These are phyloP conservation scores for Xiphophorus hellerii DNA, from an alignment of 2,113 vertebrate species.

Conservation along the genomic window DNA sequence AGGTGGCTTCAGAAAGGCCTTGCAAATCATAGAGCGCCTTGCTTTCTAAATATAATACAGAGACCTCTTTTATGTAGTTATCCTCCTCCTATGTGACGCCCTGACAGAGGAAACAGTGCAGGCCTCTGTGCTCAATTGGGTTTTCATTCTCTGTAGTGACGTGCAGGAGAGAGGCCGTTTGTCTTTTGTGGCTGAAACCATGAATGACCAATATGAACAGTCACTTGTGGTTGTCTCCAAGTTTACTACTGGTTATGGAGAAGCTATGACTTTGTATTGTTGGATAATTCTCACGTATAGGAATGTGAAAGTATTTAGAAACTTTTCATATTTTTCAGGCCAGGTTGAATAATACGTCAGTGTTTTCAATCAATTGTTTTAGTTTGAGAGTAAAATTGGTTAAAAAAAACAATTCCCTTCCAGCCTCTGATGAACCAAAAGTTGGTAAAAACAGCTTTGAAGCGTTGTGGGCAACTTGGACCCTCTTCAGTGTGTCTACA, in stretches of 20 bases:
- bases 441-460: no score
- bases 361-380: no score
- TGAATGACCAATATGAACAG: conserved; percentile 23
- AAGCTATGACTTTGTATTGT: not conserved
- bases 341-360: no score
- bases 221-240: not conserved
- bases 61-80: conserved; percentile 25
- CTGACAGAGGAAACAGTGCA: conserved; percentile 35
- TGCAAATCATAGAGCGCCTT: conserved; percentile 40
- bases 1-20: conserved; percentile 27
- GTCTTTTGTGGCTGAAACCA: conserved; percentile 18
- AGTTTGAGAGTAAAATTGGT: no score
- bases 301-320: not conserved
- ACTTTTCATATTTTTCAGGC: no score
- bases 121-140: conserved; percentile 21
- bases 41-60: conserved; percentile 53
- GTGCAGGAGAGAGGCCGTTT: conserved; percentile 12
- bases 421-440: no score
- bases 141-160: conserved; percentile 12
- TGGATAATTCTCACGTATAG: not conserved
- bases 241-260: not conserved
- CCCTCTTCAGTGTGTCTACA: no score
- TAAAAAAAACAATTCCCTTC: no score
- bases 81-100: conserved; percentile 27
- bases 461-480: no score